phyloP scores from a whole-genome alignment of 2,113 vertebrate genomes.

The Vombatus ursinus region DNA sequence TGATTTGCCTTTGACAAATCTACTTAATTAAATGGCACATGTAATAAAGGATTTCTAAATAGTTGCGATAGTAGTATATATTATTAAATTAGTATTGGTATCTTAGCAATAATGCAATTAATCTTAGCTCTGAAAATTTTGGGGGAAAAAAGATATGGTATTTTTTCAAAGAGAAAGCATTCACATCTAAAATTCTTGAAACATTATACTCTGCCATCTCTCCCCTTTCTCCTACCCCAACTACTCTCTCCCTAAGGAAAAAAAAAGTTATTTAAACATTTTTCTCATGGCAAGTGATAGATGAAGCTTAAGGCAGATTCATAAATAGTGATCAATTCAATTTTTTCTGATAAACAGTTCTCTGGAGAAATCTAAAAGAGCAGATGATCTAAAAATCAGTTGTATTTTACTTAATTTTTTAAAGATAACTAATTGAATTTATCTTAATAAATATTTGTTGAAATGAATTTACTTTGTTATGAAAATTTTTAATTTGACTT shows the following conservation, averaged over 20 bases:
- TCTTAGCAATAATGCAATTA: neutral
- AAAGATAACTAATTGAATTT: neutral
- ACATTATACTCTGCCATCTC: neutral
- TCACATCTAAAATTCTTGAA: neutral
- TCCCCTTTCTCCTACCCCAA: neutral
- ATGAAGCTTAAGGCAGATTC: neutral
- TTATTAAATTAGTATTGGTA: neutral
- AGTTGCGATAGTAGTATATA: neutral
- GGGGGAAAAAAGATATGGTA: neutral
- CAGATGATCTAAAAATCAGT: neutral
- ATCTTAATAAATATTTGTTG: neutral
- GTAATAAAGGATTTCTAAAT: neutral
- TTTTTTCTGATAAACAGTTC: neutral
- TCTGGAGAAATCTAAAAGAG: neutral
- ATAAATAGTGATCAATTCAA: neutral
- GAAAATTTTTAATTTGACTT: neutral
- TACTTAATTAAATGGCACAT: rapidly evolving
- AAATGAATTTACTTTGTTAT: neutral
- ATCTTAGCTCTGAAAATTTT: neutral
- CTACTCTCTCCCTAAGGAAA: neutral
- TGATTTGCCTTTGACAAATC: constrained; percentile 59
- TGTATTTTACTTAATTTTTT: neutral
- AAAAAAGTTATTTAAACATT: neutral
- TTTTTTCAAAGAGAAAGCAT: neutral
- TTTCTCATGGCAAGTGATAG: neutral